Conservation (phyloP, 2,113 vertebrate species). For the Triplophysa siluroides region DNA sequence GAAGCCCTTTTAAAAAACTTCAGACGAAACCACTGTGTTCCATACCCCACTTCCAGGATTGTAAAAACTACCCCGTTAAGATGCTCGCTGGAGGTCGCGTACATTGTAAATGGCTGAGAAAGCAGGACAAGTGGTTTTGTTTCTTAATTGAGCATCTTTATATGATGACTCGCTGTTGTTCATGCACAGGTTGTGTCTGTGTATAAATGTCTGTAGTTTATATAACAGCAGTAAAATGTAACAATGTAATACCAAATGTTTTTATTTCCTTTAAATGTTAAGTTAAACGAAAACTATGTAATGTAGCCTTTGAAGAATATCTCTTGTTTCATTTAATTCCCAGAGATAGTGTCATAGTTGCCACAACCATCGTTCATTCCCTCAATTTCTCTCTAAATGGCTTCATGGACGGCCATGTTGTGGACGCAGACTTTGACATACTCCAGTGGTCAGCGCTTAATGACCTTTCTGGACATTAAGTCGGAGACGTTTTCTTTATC, state of each 20-base stretch:
- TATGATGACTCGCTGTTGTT: too few relatives aligned
- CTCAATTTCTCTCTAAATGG: background rate
- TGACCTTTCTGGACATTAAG: slow-evolving; percentile 38
- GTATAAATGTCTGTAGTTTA: too few relatives aligned
- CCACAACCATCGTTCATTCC: background rate
- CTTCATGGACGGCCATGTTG: background rate
- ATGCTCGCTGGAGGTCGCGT: slow-evolving; percentile 35
- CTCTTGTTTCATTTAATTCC: background rate
- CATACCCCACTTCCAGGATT: slow-evolving; percentile 14
- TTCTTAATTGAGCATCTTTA: background rate
- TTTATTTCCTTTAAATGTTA: too few relatives aligned
- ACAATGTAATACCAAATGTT: too few relatives aligned
- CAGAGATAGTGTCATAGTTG: too few relatives aligned
- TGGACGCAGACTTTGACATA: slow-evolving; percentile 5
- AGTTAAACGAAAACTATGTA: too few relatives aligned
- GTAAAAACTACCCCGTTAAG: slow-evolving; percentile 32
- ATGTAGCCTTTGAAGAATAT: too few relatives aligned
- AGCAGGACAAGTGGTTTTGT: background rate
- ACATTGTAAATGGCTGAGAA: slow-evolving; percentile 37
- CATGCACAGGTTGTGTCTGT: too few relatives aligned
- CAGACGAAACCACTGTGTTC: slow-evolving; percentile 37
- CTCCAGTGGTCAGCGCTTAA: slow-evolving; percentile 30
- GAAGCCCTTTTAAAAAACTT: slow-evolving; percentile 46
- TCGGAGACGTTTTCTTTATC: slow-evolving; percentile 40
- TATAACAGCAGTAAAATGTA: too few relatives aligned